These are phyloP conservation scores for Drosophila anomelani DNA, from an alignment of 2,888 invertebrate genomes.

Conservation along the genomic window DNA sequence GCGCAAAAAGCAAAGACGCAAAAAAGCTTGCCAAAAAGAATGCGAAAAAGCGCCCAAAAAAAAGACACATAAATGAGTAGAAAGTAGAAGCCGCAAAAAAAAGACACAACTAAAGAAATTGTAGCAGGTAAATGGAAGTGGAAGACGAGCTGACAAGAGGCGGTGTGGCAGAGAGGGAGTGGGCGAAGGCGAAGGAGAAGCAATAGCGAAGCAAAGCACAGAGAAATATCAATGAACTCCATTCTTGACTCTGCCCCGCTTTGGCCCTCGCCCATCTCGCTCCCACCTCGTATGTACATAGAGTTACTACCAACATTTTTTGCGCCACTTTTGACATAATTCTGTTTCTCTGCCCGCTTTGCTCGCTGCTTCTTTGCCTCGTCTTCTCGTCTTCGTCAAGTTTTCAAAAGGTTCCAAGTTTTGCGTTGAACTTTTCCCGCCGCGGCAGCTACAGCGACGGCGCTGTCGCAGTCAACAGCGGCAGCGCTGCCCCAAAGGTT, in stretches of 20 bases:
- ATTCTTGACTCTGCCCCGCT: constrained; percentile 25
- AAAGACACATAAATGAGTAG: constrained; percentile 43
- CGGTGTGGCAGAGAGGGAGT: constrained; percentile 6
- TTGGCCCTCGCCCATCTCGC: constrained; percentile 2
- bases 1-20: constrained; percentile 59
- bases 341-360: constrained; percentile 45
- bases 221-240: constrained; percentile 74
- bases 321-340: constrained; percentile 76
- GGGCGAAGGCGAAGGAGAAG: constrained; percentile 33
- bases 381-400: constrained; percentile 70
- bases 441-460: constrained; percentile 39
- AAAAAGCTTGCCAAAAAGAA: constrained; percentile 53
- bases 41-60: constrained; percentile 40
- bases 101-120: constrained; percentile 56
- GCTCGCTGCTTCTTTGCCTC: constrained; percentile 61
- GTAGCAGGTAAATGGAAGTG: constrained; percentile 68
- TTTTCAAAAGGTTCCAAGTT: constrained; percentile 67
- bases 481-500: constrained; percentile 45
- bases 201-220: constrained; percentile 29
- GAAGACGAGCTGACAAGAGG: constrained; percentile 9
- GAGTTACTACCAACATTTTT: constrained; percentile 57
- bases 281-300: constrained; percentile 15
- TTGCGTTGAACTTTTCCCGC: constrained; percentile 70
- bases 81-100: constrained; percentile 43
- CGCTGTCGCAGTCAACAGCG: constrained; percentile 22